Percentiles rank a stretch among this genome's conserved stretches.
Conservation (phyloP, 2,113 vertebrate species). For the Hemicordylus capensis region DNA sequence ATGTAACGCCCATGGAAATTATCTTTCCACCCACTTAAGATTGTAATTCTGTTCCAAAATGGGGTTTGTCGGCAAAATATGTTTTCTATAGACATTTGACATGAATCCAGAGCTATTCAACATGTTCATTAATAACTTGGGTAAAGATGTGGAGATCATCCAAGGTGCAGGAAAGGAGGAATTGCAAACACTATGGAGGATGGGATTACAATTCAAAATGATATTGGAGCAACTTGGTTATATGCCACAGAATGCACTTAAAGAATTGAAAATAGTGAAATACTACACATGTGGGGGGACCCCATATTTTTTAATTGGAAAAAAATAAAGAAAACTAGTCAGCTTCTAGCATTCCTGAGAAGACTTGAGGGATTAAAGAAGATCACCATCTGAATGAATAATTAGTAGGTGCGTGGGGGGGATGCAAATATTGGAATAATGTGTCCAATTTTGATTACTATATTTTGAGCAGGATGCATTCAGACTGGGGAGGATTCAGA, state of each 20-base stretch:
- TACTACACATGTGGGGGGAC: not conserved
- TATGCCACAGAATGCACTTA: constrained; percentile 14
- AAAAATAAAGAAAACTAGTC: not conserved
- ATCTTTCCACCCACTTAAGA: not conserved
- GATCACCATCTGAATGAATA: not conserved
- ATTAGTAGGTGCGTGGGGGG: no score
- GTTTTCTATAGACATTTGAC: constrained; percentile 5
- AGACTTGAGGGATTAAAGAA: not conserved
- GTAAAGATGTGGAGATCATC: not conserved
- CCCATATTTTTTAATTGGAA: not conserved
- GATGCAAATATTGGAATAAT: not conserved
- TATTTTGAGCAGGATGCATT: not conserved
- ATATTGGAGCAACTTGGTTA: constrained; percentile 1
- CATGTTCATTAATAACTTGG: constrained; percentile 36
- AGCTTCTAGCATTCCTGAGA: not conserved
- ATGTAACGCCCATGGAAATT: not conserved
- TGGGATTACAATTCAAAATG: constrained; percentile 24
- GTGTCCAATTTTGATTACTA: not conserved
- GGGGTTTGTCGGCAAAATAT: constrained; percentile 3
- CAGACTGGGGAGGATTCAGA: not conserved
- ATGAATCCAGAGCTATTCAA: constrained; percentile 21
- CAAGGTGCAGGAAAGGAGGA: constrained; percentile 1
- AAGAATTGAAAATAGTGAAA: not conserved
- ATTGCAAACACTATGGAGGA: not conserved
- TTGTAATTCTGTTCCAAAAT: not conserved